A percentile compares a stretch with the other conserved stretches of the same genome.
Conservation (phyloP, 2,888 invertebrate species). For the Colletes collaris region DNA sequence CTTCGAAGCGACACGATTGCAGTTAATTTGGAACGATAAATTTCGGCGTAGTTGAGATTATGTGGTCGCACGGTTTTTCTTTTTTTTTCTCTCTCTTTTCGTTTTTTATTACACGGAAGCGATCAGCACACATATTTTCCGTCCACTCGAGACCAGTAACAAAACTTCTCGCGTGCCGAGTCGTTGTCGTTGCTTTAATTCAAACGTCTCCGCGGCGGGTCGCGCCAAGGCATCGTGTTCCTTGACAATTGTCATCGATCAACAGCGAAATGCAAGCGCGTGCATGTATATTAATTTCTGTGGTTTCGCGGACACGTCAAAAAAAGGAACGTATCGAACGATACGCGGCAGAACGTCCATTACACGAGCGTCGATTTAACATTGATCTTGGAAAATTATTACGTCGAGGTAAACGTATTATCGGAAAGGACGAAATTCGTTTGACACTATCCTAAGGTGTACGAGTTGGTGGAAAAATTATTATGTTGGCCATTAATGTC, state of each 20-base stretch:
- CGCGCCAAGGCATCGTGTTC: constrained; percentile 37
- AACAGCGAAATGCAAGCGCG: constrained; percentile 28
- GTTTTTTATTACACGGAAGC: constrained; percentile 27
- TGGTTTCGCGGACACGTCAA: constrained; percentile 11
- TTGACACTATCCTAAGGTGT: no score
- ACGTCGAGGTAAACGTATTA: no score
- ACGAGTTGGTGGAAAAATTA: no score
- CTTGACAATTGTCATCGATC: constrained; percentile 60
- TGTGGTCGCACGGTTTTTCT: not conserved
- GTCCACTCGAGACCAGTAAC: not conserved
- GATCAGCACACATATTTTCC: constrained; percentile 26
- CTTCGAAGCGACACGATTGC: constrained; percentile 4
- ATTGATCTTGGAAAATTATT: no score
- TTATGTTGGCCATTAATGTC: no score
- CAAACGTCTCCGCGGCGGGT: constrained; percentile 29
- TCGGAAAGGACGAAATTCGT: no score
- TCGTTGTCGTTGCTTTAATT: constrained; percentile 37
- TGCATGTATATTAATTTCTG: constrained; percentile 36
- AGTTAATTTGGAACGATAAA: constrained; percentile 22
- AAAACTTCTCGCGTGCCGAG: constrained; percentile 55
- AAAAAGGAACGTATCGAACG: constrained; percentile 5
- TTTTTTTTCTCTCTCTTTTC: not conserved
- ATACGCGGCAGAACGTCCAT: no score
- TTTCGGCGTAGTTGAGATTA: constrained; percentile 21
- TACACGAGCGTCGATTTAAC: no score